Percentiles rank a stretch among this genome's conserved stretches.
These are phyloP conservation scores for Mormyrus lacerda DNA, from an alignment of 2,113 vertebrate species.

Conservation along the genomic window DNA sequence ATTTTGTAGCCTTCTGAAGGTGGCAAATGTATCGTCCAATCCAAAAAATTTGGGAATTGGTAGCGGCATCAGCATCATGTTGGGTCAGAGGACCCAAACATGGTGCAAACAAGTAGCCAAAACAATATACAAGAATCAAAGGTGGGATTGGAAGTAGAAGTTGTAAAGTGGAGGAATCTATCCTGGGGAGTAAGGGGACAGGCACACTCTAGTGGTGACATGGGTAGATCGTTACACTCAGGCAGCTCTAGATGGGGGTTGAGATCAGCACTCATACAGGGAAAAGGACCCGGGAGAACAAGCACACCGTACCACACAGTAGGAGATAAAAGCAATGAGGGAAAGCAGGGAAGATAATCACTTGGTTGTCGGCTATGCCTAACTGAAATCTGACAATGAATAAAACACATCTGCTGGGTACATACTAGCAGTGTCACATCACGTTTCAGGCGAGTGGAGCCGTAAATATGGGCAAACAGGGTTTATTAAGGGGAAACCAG, in stretches of 20 bases:
- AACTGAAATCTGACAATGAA: neutral
- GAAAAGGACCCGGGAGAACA: neutral
- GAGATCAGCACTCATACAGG: neutral
- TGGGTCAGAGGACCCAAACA: neutral
- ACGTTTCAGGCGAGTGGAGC: no score
- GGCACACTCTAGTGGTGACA: neutral
- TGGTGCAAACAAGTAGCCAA: neutral
- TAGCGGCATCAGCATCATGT: no score
- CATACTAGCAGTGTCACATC: no score
- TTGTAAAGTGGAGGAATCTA: neutral
- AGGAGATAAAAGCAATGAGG: neutral
- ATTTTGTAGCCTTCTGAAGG: neutral
- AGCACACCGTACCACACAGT: neutral
- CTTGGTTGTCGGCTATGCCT: neutral
- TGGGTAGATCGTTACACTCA: neutral
- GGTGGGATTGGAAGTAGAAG: neutral
- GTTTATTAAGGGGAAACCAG: no score
- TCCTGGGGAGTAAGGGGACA: neutral
- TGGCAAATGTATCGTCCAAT: neutral
- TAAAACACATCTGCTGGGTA: neutral
- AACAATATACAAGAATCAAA: neutral
- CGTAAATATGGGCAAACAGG: no score
- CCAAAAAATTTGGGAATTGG: neutral
- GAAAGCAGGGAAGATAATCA: neutral
- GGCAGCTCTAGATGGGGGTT: neutral